Percentiles rank a stretch among this genome's conserved stretches.
These are phyloP conservation scores for Gnathonemus longibarbis DNA, from an alignment of 2,113 vertebrate species.

Conservation along the genomic window DNA sequence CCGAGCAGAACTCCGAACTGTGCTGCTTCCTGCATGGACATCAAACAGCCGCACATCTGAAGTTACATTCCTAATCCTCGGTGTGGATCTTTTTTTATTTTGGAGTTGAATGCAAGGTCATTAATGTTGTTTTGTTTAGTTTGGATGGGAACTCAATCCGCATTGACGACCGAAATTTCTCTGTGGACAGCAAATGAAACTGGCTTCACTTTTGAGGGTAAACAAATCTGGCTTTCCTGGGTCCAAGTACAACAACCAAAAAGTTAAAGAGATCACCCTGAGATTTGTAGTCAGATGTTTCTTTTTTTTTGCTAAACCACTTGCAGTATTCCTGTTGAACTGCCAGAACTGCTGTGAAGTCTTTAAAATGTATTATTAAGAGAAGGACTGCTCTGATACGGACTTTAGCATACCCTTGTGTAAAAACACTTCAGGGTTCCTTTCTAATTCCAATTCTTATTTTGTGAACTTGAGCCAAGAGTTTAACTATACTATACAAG, in stretches of 20 bases:
- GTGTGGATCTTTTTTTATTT: neutral
- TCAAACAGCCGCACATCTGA: neutral
- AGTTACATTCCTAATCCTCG: neutral
- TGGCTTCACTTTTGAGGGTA: neutral
- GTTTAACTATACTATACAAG: neutral
- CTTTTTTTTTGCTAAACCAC: neutral
- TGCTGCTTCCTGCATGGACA: neutral
- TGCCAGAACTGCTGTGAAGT: neutral
- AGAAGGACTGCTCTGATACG: constrained; percentile 32
- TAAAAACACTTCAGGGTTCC: neutral
- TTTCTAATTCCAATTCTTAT: neutral
- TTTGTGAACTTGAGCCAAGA: neutral
- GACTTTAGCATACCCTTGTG: constrained; percentile 35
- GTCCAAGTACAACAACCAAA: neutral
- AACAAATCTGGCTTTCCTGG: neutral
- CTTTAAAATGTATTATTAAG: neutral
- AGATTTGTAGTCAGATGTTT: neutral
- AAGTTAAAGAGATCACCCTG: neutral
- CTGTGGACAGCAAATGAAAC: neutral
- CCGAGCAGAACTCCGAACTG: neutral
- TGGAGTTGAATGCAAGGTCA: constrained; percentile 7
- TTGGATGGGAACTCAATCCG: neutral
- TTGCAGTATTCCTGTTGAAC: neutral
- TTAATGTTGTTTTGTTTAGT: constrained; percentile 12
- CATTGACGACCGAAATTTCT: neutral